Evolutionary conservation across 2,113 vertebrate species (phyloP).

Genomic region (Rhinoderma darwinii): DNA sequence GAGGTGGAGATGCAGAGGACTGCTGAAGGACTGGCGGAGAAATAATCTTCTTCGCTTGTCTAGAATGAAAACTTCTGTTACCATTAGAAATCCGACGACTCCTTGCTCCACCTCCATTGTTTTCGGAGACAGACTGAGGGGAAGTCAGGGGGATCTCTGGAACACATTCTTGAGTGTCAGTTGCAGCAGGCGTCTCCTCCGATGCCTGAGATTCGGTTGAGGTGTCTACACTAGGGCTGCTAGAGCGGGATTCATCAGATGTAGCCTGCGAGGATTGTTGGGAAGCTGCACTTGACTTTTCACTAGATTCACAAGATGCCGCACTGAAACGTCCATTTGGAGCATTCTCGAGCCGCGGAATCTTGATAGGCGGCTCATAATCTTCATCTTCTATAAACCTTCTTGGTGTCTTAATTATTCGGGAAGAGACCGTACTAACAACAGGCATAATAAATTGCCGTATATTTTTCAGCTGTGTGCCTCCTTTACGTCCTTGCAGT

Average conservation of each 20-base stretch:
- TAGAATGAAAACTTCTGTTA: constrained; percentile 76
- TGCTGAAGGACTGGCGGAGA: constrained; percentile 81
- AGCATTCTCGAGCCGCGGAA: constrained; percentile 84
- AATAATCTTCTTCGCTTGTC: constrained; percentile 79
- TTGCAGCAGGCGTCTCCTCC: constrained; percentile 86
- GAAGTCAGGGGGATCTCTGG: constrained; percentile 78
- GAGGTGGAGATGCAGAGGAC: constrained; percentile 90
- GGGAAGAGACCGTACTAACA: constrained; percentile 93
- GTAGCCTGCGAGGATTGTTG: constrained; percentile 97
- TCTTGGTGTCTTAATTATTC: constrained; percentile 97
- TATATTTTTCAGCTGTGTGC: constrained; percentile 96
- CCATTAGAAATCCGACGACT: constrained; percentile 80
- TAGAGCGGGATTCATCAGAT: constrained; percentile 94
- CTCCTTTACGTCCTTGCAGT: constrained; percentile 81
- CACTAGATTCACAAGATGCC: constrained; percentile 89
- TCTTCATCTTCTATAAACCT: constrained; percentile 97
- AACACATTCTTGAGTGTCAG: constrained; percentile 81
- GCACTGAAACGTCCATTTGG: constrained; percentile 88
- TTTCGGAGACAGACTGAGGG: constrained; percentile 79
- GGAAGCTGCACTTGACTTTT: constrained; percentile 88
- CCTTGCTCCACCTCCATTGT: constrained; percentile 72
- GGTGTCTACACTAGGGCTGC: constrained; percentile 93
- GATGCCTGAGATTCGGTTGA: constrained; percentile 96
- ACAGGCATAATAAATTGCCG: constrained; percentile 98
- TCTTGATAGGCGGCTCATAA: constrained; percentile 89